Base-by-base conservation (phyloP, 23 tunicate species). In the Clavelina lepadiformis region DNA sequence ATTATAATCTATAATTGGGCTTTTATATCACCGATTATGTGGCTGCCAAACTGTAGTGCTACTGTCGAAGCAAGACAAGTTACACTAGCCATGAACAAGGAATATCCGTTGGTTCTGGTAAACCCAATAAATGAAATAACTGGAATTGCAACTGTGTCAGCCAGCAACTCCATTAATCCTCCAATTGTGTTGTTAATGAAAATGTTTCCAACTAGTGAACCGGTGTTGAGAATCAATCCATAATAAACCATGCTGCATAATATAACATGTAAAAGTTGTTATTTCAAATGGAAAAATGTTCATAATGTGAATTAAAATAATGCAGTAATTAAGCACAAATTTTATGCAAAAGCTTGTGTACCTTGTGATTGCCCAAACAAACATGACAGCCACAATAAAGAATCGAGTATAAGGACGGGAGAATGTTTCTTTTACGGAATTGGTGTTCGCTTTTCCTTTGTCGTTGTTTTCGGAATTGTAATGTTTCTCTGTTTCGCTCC, bases 231-330 rank as follows among this genome's bases (percentile, higher is more conserved):
- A 33, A 46, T 34, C 5, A 73, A 58, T 15, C 79, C 79, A 31
- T 60, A 73, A 31, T 73, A 73, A 8, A 73, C 79, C 69, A 73
- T 41, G 31, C 79, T 73, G 69, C n/a, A n/a, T n/a, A n/a, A n/a
- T n/a, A n/a, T n/a, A n/a, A n/a, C n/a, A n/a, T n/a, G n/a, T n/a
- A n/a, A n/a, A 15, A 41, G 49, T 15, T 41, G 11, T 21, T 21
- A 21, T 3, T 21, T 21, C 22, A 3, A 21, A 21, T 2, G 22
- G 5, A 25, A 49, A 4, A 25, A 21, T 3, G 55, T 49, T 21
- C 27, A 21, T 49, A 2, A 21, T 3, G 2, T 49, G 55, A 4
- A 49, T 25, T 27, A 21, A 27, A 21, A 49, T 49, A 3, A 27
- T 3, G 24, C 24, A 49, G 24, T 21, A 49, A 49, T 26, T 28